Percentiles rank a stretch among this genome's conserved stretches.
Conservation (phyloP, 2,888 invertebrate genomes). For the Perithous albicinctus region DNA sequence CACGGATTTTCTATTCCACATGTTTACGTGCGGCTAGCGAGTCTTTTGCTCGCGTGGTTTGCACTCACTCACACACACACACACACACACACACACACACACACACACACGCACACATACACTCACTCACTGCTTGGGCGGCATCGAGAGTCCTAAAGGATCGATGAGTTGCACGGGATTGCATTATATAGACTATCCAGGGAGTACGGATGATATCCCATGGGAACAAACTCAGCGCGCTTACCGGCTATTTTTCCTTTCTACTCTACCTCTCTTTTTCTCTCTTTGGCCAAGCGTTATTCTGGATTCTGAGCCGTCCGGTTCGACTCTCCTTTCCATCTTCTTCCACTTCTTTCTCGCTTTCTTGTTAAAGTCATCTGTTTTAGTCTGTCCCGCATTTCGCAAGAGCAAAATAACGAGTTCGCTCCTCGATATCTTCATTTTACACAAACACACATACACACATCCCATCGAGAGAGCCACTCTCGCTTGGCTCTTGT, state of each 20-base stretch:
- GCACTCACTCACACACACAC: no score
- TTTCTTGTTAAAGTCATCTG: constrained; percentile 16
- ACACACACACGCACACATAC: no score
- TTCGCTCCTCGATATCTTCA: constrained; percentile 49
- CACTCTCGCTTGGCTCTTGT: constrained; percentile 2
- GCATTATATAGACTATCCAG: constrained; percentile 72
- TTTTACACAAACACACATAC: no score
- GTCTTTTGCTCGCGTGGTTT: neutral
- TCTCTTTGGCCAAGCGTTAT: constrained; percentile 33
- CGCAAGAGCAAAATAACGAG: constrained; percentile 14
- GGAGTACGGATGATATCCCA: constrained; percentile 71
- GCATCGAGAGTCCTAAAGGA: constrained; percentile 67
- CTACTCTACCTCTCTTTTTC: neutral
- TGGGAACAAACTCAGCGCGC: constrained; percentile 71
- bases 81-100: no score
- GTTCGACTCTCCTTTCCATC: constrained; percentile 5
- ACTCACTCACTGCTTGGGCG: constrained; percentile 9
- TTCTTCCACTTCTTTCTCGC: neutral
- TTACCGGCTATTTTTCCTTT: constrained; percentile 67
- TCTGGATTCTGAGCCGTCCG: constrained; percentile 10
- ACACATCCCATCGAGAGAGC: constrained; percentile 42
- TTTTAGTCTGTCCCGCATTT: constrained; percentile 35
- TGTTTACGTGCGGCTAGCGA: neutral
- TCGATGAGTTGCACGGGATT: constrained; percentile 72
- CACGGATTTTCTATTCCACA: constrained; percentile 6